These are phyloP conservation scores for Gymnoscopelus braueri DNA, from an alignment of 2,797 vertebrate species.

Conservation along the genomic window DNA sequence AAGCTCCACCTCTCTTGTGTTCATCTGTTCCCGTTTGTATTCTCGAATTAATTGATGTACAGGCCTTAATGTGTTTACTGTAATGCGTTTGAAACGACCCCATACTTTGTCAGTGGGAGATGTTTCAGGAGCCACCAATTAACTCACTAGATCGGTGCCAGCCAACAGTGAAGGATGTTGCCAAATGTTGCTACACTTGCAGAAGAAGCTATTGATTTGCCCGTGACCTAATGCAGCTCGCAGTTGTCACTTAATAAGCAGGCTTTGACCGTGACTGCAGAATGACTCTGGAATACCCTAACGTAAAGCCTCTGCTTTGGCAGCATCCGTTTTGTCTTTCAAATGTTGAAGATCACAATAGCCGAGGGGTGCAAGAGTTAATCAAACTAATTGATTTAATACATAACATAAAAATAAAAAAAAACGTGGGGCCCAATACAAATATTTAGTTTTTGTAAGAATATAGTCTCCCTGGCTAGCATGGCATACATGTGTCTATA, in stretches of 20 bases:
- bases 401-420: no score
- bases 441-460: no score
- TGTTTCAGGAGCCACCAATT: slow-evolving; percentile 18
- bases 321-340: no score
- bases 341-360: no score
- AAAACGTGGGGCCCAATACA: no score
- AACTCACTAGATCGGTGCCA: slow-evolving; percentile 31
- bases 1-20: not conserved
- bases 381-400: no score
- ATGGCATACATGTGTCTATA: no score
- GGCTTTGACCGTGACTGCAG: no score
- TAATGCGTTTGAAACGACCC: slow-evolving; percentile 29
- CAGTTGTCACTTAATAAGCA: not conserved
- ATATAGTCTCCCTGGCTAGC: no score
- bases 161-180: slow-evolving; percentile 15
- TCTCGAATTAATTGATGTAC: not conserved
- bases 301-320: no score
- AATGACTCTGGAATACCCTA: no score
- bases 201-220: slow-evolving; percentile 33
- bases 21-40: not conserved
- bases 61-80: slow-evolving; percentile 16
- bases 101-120: not conserved
- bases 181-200: slow-evolving; percentile 24
- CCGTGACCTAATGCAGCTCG: slow-evolving; percentile 5
- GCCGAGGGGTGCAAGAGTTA: no score